Evolutionary conservation across 1,140 invertebrate genomes (phyloP).

Genomic region (Palaemon carinicauda): DNA sequence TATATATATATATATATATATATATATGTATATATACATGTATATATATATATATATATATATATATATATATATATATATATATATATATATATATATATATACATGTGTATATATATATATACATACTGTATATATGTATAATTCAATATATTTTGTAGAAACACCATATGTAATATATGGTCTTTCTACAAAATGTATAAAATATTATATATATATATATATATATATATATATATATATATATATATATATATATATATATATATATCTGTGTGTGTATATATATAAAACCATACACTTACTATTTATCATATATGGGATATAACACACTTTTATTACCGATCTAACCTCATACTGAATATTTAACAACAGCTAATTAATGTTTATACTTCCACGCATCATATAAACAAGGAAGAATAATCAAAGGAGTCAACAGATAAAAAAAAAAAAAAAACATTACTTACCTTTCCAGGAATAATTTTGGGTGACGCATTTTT

Average conservation of each 20-base stretch:
- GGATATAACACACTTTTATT: too few relatives aligned
- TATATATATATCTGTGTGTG: neutral
- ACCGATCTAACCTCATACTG: too few relatives aligned
- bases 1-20: too few relatives aligned
- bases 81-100: conserved; percentile 7
- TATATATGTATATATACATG: neutral
- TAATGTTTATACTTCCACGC: too few relatives aligned
- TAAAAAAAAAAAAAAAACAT: neutral
- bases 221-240: neutral
- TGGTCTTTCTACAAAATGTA: neutral
- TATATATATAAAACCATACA: neutral
- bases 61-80: conserved; percentile 4
- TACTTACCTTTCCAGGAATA: conserved; percentile 42
- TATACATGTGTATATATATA: neutral
- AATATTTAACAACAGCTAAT: too few relatives aligned
- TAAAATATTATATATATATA: neutral
- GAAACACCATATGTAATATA: too few relatives aligned
- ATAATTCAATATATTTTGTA: too few relatives aligned
- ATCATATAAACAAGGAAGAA: neutral
- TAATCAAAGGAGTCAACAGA: neutral
- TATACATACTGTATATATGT: neutral
- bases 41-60: neutral
- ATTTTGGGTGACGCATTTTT: conserved; percentile 39
- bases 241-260: neutral
- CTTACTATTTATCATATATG: too few relatives aligned